Conservation (phyloP, 2,888 invertebrate species). For the Dilophus febrilis region DNA sequence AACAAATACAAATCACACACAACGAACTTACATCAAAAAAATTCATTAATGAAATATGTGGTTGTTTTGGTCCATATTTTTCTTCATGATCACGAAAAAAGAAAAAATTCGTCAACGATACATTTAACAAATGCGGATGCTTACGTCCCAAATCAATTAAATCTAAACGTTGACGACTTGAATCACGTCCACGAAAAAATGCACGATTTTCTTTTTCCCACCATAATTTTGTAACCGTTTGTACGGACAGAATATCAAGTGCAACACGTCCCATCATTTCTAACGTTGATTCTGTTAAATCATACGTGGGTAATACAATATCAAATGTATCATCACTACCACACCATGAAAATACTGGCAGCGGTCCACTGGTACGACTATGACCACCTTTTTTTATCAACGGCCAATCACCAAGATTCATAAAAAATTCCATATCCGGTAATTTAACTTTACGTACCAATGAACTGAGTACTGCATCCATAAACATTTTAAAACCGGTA, state of each 20-base stretch:
- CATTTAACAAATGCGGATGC: slow-evolving; percentile 70
- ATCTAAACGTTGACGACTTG: slow-evolving; percentile 65
- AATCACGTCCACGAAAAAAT: slow-evolving; percentile 89
- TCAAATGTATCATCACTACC: slow-evolving; percentile 72
- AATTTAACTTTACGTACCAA: slow-evolving; percentile 60
- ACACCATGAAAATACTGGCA: slow-evolving; percentile 93
- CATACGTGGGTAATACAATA: slow-evolving; percentile 90
- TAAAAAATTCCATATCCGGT: slow-evolving; percentile 78
- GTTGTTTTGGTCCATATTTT: slow-evolving; percentile 70
- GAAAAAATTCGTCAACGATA: slow-evolving; percentile 87
- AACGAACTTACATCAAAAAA: slow-evolving; percentile 71
- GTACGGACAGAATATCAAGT: slow-evolving; percentile 79
- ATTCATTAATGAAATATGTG: slow-evolving; percentile 75
- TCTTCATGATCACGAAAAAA: slow-evolving; percentile 75
- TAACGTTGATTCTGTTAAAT: slow-evolving; percentile 77
- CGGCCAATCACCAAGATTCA: slow-evolving; percentile 95
- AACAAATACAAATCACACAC: slow-evolving; percentile 3
- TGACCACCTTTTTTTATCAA: slow-evolving; percentile 38
- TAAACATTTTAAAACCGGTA: slow-evolving; percentile 90
- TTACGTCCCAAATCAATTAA: slow-evolving; percentile 60
- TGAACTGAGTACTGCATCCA: slow-evolving; percentile 72
- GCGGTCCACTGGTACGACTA: slow-evolving; percentile 32
- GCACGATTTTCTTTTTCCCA: slow-evolving; percentile 51
- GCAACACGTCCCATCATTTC: slow-evolving; percentile 89
- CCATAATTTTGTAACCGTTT: slow-evolving; percentile 59